Conservation (phyloP, 2,113 vertebrate species). For the Ophthalmolycus amberensis region DNA sequence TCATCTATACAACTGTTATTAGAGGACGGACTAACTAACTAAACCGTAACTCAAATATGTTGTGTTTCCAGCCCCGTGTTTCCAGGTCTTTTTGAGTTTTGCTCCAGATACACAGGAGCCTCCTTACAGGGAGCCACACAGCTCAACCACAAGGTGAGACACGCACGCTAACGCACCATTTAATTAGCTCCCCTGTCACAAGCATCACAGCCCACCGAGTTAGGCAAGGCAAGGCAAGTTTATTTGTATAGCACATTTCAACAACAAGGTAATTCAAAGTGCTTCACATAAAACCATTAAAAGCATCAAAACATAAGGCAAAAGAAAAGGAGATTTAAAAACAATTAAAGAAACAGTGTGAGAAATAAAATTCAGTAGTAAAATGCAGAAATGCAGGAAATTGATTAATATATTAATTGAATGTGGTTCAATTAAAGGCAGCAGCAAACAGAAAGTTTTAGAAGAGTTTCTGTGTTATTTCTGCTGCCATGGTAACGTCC, state of each 20-base stretch:
- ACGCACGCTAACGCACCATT: neutral
- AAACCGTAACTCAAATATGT: neutral
- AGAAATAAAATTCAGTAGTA: too few species aligned
- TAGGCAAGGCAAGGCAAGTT: too few species aligned
- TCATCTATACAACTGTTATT: neutral
- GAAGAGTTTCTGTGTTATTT: neutral
- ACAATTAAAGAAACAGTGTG: too few species aligned
- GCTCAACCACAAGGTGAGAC: conserved; percentile 95
- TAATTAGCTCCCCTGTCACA: neutral
- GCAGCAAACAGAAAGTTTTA: too few species aligned
- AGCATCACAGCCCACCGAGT: neutral
- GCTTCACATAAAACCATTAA: too few species aligned
- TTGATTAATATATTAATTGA: too few species aligned
- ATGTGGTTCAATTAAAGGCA: too few species aligned
- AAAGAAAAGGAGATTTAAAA: too few species aligned
- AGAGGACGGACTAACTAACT: neutral
- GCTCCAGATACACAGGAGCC: conserved; percentile 96
- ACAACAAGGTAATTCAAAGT: too few species aligned
- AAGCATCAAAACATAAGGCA: too few species aligned
- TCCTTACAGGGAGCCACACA: conserved; percentile 98
- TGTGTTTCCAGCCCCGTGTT: conserved; percentile 91
- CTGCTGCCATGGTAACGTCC: neutral
- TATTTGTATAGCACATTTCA: too few species aligned
- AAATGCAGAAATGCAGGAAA: too few species aligned
- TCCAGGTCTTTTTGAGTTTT: conserved; percentile 98